Evolutionary conservation across 2,113 vertebrate species (phyloP).

Genomic region (Nerophis ophidion): DNA sequence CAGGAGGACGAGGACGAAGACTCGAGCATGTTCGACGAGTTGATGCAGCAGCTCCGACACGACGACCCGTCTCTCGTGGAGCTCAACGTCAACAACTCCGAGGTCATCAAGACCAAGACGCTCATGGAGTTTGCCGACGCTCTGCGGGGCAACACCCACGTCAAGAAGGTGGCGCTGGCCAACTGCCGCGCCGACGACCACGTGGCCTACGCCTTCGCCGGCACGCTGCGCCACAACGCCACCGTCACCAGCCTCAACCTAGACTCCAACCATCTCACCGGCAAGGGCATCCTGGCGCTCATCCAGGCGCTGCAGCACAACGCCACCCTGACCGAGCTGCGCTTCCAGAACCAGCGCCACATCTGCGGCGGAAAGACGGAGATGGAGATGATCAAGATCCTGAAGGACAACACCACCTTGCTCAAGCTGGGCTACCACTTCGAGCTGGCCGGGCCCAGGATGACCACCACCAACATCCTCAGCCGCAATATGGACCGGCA

Average conservation of each 20-base stretch:
- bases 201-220: constrained; percentile 87
- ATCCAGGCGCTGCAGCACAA: constrained; percentile 90
- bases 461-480: constrained; percentile 92
- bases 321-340: constrained; percentile 85
- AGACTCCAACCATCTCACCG: constrained; percentile 94
- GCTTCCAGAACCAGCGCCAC: constrained; percentile 97
- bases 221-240: constrained; percentile 84
- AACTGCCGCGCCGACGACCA: constrained; percentile 94
- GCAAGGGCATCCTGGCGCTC: constrained; percentile 91
- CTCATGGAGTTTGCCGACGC: constrained; percentile 89
- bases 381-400: constrained; percentile 94
- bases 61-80: constrained; percentile 79
- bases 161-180: constrained; percentile 84
- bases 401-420: constrained; percentile 91
- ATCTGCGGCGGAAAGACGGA: constrained; percentile 95
- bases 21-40: constrained; percentile 89
- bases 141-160: constrained; percentile 81
- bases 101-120: constrained; percentile 90
- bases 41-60: constrained; percentile 81
- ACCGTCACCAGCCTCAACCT: constrained; percentile 88
- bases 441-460: constrained; percentile 89
- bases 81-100: constrained; percentile 94
- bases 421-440: constrained; percentile 97
- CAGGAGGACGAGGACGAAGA: constrained; percentile 74
- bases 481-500: constrained; percentile 98